phyloP scores from a whole-genome alignment of 64 coral and sea anemone species.

The Montipora capricornis region DNA sequence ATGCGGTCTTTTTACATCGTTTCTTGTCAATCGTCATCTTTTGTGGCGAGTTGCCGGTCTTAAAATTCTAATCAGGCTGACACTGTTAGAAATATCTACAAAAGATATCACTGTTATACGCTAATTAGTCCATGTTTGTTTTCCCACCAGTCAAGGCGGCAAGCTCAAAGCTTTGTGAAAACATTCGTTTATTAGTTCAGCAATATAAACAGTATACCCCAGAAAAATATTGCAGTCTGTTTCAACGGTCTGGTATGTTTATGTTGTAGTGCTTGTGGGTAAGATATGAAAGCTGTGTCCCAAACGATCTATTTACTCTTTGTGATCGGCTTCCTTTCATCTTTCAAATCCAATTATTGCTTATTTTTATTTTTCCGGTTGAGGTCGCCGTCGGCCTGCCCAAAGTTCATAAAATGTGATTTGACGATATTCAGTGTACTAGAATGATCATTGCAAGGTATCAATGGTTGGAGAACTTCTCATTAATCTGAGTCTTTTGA shows the following conservation, averaged over 20 bases:
- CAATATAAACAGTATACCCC: not conserved
- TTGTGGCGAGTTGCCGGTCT: not conserved
- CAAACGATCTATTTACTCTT: not conserved
- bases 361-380: slow-evolving; percentile 22
- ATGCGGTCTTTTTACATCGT: too few relatives aligned
- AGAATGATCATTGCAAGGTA: too few relatives aligned
- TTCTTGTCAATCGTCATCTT: not conserved
- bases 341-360: slow-evolving; percentile 45
- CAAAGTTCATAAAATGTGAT: slow-evolving; percentile 12
- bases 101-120: slow-evolving; percentile 20
- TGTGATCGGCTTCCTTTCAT: slow-evolving; percentile 22
- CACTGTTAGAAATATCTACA: not conserved
- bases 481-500: too few relatives aligned
- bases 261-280: not conserved
- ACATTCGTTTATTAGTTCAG: not conserved
- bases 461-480: too few relatives aligned
- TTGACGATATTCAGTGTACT: slow-evolving; percentile 6
- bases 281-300: not conserved
- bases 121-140: slow-evolving; percentile 43
- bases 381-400: not conserved
- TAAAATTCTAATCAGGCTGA: not conserved
- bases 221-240: not conserved
- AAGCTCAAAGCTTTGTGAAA: not conserved
- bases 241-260: not conserved
- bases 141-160: not conserved